Evolutionary conservation across 2,888 invertebrate species (phyloP).

Genomic region (Melieria crassipennis): DNA sequence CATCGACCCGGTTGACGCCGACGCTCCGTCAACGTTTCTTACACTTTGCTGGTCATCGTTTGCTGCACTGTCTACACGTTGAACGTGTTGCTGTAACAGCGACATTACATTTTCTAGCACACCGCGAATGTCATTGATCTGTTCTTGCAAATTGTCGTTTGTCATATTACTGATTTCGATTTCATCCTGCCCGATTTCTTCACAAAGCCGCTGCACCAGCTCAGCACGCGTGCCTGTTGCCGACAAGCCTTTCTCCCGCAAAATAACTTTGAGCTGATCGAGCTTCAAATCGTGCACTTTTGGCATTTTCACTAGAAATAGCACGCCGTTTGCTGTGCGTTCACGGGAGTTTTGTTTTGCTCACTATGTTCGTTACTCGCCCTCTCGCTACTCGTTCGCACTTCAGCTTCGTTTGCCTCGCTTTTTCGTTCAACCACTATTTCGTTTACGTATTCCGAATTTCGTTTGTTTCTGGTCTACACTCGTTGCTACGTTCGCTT

Average conservation of each 20-base stretch:
- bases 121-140: conserved; percentile 12
- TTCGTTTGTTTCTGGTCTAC: too few relatives aligned
- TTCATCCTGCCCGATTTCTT: conserved; percentile 11
- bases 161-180: neutral
- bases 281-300: conserved; percentile 13
- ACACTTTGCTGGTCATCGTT: neutral
- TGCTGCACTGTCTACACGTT: neutral
- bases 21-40: too few relatives aligned
- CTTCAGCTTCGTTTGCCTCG: too few relatives aligned
- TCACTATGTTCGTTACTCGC: too few relatives aligned
- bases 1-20: too few relatives aligned
- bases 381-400: too few relatives aligned
- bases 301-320: too few relatives aligned
- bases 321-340: too few relatives aligned
- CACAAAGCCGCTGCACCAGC: conserved; percentile 4
- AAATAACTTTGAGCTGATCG: conserved; percentile 11
- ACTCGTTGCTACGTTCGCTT: too few relatives aligned
- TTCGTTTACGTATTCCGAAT: too few relatives aligned
- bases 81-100: neutral
- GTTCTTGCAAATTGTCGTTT: neutral
- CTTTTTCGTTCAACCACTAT: too few relatives aligned
- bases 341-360: too few relatives aligned
- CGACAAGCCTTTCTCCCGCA: conserved; percentile 7
- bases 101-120: neutral
- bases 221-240: conserved; percentile 2